These are phyloP conservation scores for Lacerta viridis DNA, from an alignment of 2,797 vertebrate species.

Conservation along the genomic window DNA sequence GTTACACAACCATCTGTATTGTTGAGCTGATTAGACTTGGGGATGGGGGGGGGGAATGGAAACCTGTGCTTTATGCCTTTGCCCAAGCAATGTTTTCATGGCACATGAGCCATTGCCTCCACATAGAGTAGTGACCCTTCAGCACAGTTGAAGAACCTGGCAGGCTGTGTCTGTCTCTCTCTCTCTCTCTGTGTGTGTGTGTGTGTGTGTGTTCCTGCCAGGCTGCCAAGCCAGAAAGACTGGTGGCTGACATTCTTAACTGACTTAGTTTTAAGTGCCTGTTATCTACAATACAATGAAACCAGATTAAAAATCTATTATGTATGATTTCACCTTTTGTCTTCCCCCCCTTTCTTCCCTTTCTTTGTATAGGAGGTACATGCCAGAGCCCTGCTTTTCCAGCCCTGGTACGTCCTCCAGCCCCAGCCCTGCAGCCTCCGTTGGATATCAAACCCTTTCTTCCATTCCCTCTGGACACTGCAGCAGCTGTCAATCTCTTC, in stretches of 20 bases:
- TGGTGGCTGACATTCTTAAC: background rate
- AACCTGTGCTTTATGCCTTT: background rate
- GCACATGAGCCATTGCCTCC: background rate
- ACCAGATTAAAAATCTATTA: background rate
- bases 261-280: background rate
- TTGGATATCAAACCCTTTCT: conserved; percentile 95
- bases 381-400: conserved; percentile 95
- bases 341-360: conserved; percentile 58
- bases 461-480: conserved; percentile 90
- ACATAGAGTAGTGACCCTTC: background rate
- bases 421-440: conserved; percentile 88
- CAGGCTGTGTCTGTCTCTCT: too few relatives aligned
- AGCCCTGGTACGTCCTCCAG: conserved; percentile 89
- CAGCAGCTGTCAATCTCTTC: conserved; percentile 90
- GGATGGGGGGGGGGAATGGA: background rate
- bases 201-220: background rate
- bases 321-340: conserved; percentile 21
- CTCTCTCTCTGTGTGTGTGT: too few relatives aligned
- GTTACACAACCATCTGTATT: background rate
- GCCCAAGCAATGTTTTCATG: background rate
- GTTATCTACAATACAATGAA: background rate
- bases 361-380: conserved; percentile 87
- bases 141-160: background rate
- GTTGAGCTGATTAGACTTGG: background rate
- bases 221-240: background rate